phyloP scores from a whole-genome alignment of 1,140 invertebrate species.

The Drosophila sucinea region DNA sequence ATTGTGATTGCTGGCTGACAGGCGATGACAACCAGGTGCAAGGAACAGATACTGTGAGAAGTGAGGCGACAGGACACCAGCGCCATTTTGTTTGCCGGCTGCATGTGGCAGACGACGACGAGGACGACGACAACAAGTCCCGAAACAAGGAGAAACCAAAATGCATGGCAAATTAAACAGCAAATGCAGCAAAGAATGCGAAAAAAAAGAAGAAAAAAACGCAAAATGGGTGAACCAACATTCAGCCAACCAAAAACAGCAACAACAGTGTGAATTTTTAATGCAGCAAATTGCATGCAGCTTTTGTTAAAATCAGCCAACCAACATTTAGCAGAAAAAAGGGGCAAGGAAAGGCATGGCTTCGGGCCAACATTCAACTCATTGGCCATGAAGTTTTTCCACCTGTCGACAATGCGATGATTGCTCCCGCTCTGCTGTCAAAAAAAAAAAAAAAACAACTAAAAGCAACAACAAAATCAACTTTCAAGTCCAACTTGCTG shows the following conservation, averaged over 20 bases:
- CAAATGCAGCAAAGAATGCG: constrained; percentile 43
- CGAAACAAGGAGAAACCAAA: constrained; percentile 46
- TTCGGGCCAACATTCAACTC: constrained; percentile 56
- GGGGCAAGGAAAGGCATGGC: constrained; percentile 47
- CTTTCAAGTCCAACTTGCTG: constrained; percentile 32
- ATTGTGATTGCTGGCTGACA: constrained; percentile 44
- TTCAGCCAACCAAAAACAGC: constrained; percentile 55
- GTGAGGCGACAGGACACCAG: constrained; percentile 39
- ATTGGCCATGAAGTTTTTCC: constrained; percentile 74
- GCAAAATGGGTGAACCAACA: constrained; percentile 52
- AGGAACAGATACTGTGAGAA: not conserved
- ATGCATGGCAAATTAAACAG: constrained; percentile 62
- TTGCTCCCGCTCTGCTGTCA: constrained; percentile 61
- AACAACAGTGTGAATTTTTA: constrained; percentile 72
- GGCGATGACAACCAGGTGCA: constrained; percentile 54
- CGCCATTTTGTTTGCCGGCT: constrained; percentile 74
- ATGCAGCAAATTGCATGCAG: constrained; percentile 62
- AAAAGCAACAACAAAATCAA: constrained; percentile 18
- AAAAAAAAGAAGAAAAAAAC: constrained; percentile 25
- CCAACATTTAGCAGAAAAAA: constrained; percentile 59
- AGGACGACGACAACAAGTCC: constrained; percentile 40
- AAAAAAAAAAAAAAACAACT: constrained; percentile 20
- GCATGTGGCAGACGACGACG: constrained; percentile 67
- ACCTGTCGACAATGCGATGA: constrained; percentile 76
- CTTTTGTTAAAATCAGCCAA: constrained; percentile 49